Percentiles rank a stretch among this genome's conserved stretches.
Conservation (phyloP, 1,140 invertebrate genomes). For the Pseudomyrmex flavicornis region DNA sequence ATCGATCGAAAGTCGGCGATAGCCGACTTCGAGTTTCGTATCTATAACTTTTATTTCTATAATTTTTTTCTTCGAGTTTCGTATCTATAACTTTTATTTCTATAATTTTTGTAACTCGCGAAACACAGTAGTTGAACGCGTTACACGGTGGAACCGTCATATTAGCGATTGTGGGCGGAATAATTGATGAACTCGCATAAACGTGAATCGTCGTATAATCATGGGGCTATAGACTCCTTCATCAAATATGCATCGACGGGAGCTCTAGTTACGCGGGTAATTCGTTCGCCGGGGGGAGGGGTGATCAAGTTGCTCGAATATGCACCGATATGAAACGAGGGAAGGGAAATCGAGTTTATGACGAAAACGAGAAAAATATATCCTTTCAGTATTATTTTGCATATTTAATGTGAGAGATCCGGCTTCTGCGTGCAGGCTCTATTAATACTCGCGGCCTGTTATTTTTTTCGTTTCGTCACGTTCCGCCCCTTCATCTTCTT, state of each 20-base stretch:
- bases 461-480: neutral
- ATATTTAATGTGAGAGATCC: constrained; percentile 45
- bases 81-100: neutral
- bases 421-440: neutral
- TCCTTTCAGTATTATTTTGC: constrained; percentile 15
- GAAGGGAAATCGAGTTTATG: constrained; percentile 4
- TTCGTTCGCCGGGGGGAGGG: neutral
- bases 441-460: constrained; percentile 54
- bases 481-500: neutral
- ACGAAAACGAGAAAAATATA: constrained; percentile 24
- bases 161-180: neutral
- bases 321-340: neutral
- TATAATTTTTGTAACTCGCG: neutral
- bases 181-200: constrained; percentile 15
- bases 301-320: constrained; percentile 28
- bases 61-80: neutral
- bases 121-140: neutral
- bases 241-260: constrained; percentile 57
- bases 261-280: neutral
- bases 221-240: neutral
- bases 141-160: neutral
- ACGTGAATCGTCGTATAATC: constrained; percentile 24
- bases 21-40: constrained; percentile 1
- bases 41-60: neutral
- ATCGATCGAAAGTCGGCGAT: constrained; percentile 14